phyloP scores from a whole-genome alignment of 1,140 invertebrate genomes.

The Euschistus heros region DNA sequence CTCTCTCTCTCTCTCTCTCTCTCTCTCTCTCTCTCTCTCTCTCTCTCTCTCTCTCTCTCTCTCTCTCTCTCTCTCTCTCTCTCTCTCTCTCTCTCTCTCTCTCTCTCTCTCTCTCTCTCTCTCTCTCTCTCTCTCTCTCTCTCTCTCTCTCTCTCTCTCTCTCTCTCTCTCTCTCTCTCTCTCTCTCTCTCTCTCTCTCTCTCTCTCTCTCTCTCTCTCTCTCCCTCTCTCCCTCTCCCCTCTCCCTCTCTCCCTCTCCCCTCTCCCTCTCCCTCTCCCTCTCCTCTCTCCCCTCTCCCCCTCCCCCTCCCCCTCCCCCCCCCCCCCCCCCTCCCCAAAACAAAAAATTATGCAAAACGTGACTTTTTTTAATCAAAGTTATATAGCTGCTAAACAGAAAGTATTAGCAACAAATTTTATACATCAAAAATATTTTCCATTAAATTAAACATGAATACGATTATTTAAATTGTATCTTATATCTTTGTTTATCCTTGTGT shows the following conservation, averaged over 20 bases:
- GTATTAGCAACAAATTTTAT: too few species aligned
- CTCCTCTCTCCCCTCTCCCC: too few species aligned
- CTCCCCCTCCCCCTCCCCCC: too few species aligned
- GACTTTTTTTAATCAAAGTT: too few species aligned
- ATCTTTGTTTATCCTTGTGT: too few species aligned
- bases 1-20: constrained; percentile 12
- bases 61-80: neutral
- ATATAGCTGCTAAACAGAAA: too few species aligned
- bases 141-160: neutral
- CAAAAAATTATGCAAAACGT: too few species aligned
- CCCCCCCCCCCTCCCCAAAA: too few species aligned
- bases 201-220: neutral
- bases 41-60: constrained; percentile 11
- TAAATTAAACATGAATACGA: too few species aligned
- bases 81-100: neutral
- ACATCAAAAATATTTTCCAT: too few species aligned
- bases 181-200: neutral
- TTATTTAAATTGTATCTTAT: too few species aligned
- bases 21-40: constrained; percentile 9
- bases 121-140: constrained; percentile 12
- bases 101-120: constrained; percentile 5
- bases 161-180: neutral
- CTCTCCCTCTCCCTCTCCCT: neutral
- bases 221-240: neutral
- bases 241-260: neutral